These are phyloP conservation scores for Tethea ocularis DNA, from an alignment of 2,888 invertebrate genomes.

Conservation along the genomic window DNA sequence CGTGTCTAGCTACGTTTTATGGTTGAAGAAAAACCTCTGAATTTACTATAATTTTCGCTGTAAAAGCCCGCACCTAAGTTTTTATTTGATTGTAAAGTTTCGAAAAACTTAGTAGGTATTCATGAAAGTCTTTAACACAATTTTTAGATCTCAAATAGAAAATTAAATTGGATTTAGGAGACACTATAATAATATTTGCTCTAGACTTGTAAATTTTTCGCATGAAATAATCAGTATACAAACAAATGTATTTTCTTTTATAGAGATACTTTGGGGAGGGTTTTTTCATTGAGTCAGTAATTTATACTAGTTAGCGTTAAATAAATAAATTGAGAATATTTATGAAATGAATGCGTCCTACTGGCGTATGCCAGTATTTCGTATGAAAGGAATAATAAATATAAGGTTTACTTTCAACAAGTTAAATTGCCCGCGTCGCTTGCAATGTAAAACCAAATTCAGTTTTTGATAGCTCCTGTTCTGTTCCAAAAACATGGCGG, in stretches of 20 bases:
- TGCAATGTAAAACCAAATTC: not conserved
- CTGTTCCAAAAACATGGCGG: not conserved
- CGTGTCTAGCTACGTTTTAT: not conserved
- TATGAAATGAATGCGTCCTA: not conserved
- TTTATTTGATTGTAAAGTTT: slow-evolving; percentile 28
- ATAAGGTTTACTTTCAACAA: not conserved
- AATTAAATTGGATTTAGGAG: slow-evolving; percentile 21
- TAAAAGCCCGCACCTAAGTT: slow-evolving; percentile 15
- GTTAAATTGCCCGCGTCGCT: not conserved
- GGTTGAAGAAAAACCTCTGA: not conserved
- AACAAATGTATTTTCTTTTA: not conserved
- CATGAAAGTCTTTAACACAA: slow-evolving; percentile 24
- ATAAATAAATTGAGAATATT: too few species aligned
- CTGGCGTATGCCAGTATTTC: too few species aligned
- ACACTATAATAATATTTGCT: not conserved
- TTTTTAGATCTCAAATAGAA: slow-evolving; percentile 29
- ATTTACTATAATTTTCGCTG: not conserved
- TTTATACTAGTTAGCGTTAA: not conserved
- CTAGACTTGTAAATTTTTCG: slow-evolving; percentile 2
- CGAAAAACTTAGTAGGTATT: slow-evolving; percentile 20
- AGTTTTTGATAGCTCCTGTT: not conserved
- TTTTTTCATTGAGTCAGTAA: not conserved
- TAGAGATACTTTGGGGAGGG: not conserved
- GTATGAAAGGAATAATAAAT: not conserved
- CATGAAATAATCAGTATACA: not conserved